A percentile compares a stretch with the other conserved stretches of the same genome.
These are phyloP conservation scores for Anthophora plumipes DNA, from an alignment of 2,888 invertebrate genomes.

Conservation along the genomic window DNA sequence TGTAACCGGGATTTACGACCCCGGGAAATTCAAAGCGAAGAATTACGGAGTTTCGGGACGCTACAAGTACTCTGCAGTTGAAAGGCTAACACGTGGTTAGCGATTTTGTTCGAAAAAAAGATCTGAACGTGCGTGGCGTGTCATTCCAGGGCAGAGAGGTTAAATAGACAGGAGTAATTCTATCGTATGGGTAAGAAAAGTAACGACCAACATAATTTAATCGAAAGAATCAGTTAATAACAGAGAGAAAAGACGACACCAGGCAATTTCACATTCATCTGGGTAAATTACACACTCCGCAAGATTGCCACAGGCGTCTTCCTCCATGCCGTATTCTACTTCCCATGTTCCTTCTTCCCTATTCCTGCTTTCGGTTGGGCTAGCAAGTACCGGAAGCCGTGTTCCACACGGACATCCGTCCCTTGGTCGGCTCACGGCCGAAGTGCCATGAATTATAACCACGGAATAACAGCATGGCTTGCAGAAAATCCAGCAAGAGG, in stretches of 20 bases:
- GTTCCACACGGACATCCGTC: constrained; percentile 70
- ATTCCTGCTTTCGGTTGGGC: constrained; percentile 43
- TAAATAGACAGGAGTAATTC: not conserved
- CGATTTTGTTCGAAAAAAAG: too few relatives aligned
- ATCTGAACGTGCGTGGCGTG: too few relatives aligned
- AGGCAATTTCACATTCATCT: constrained; percentile 74
- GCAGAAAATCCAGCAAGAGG: constrained; percentile 66
- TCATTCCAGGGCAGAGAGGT: too few relatives aligned
- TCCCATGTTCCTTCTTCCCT: constrained; percentile 49
- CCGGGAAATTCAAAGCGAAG: too few relatives aligned
- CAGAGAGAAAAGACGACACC: constrained; percentile 65
- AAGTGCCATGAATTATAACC: constrained; percentile 74
- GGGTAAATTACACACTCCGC: constrained; percentile 73
- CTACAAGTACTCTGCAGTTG: too few relatives aligned
- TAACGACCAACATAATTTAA: constrained; percentile 10
- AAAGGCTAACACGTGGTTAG: too few relatives aligned
- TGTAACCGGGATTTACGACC: too few relatives aligned
- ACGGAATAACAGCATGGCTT: constrained; percentile 66
- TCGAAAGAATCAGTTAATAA: constrained; percentile 63
- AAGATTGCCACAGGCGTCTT: constrained; percentile 71
- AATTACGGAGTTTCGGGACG: too few relatives aligned
- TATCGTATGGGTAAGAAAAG: not conserved
- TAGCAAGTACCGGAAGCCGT: constrained; percentile 63
- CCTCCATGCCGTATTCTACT: constrained; percentile 51
- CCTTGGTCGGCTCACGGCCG: constrained; percentile 59